These are phyloP conservation scores for Allacma fusca DNA, from an alignment of 2,888 invertebrate genomes.

Conservation along the genomic window DNA sequence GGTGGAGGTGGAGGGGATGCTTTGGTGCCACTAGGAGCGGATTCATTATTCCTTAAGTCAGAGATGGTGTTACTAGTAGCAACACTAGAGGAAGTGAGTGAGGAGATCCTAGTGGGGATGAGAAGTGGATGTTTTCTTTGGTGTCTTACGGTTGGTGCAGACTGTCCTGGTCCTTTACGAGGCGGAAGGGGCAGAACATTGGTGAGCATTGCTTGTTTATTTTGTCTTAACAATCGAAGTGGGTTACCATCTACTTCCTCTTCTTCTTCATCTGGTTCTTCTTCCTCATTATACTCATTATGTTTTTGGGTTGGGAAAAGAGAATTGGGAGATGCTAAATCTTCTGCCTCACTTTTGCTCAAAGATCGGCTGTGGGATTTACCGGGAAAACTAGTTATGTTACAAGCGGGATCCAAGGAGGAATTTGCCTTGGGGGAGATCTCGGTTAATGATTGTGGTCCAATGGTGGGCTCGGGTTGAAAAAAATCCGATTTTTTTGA, in stretches of 20 bases:
- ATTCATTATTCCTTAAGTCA: background rate
- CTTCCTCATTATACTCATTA: slow-evolving; percentile 28
- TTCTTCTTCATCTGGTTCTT: slow-evolving; percentile 47
- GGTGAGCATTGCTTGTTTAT: slow-evolving; percentile 51
- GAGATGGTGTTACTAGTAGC: background rate
- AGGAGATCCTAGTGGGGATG: slow-evolving; percentile 69
- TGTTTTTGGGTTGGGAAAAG: background rate
- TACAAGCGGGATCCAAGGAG: background rate
- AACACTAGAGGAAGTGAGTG: slow-evolving; percentile 20
- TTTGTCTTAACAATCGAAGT: slow-evolving; percentile 64
- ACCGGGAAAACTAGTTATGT: slow-evolving; percentile 35
- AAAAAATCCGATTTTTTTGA: slow-evolving; percentile 60
- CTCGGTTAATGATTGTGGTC: slow-evolving; percentile 43
- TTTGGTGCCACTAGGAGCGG: background rate
- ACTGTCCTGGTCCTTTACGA: slow-evolving; percentile 68
- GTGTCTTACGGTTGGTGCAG: slow-evolving; percentile 67
- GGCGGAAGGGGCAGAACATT: slow-evolving; percentile 74
- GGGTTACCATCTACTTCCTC: slow-evolving; percentile 68
- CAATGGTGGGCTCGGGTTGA: slow-evolving; percentile 44
- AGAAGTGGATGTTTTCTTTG: slow-evolving; percentile 83
- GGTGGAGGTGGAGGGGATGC: slow-evolving; percentile 44
- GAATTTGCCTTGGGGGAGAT: slow-evolving; percentile 19
- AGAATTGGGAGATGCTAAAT: background rate
- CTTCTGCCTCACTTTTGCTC: slow-evolving; percentile 42
- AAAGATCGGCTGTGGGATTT: slow-evolving; percentile 35